A percentile compares a stretch with the other conserved stretches of the same genome.
These are phyloP conservation scores for Temnothorax curvispinosus DNA, from an alignment of 1,140 invertebrate species.

Conservation along the genomic window DNA sequence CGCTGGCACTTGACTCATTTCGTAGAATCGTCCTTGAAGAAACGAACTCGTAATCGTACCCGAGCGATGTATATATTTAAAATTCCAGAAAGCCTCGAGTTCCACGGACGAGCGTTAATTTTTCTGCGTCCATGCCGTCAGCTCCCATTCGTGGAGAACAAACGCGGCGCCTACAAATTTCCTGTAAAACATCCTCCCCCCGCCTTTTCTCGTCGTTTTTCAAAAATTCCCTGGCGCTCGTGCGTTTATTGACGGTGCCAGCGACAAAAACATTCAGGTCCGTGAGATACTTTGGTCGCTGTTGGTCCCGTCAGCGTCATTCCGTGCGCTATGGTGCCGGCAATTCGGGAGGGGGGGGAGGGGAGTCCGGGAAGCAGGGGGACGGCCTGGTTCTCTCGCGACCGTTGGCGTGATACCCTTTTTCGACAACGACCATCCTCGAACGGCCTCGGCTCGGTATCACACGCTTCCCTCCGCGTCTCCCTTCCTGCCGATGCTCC, in stretches of 20 bases:
- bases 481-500: not conserved
- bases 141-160: not conserved
- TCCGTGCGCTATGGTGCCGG: conserved; percentile 68
- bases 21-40: not conserved
- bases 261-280: conserved; percentile 47
- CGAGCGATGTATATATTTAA: not conserved
- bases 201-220: conserved; percentile 38
- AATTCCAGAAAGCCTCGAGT: not conserved
- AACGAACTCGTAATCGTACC: not conserved
- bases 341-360: not conserved
- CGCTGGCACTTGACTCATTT: not conserved
- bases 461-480: conserved; percentile 39
- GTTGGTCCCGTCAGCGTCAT: conserved; percentile 48
- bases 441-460: conserved; percentile 63
- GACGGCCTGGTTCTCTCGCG: conserved; percentile 24
- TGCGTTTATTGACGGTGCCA: conserved; percentile 30
- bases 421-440: conserved; percentile 68
- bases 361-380: not conserved
- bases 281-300: conserved; percentile 59
- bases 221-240: not conserved
- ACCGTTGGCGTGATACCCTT: conserved; percentile 71
- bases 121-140: not conserved
- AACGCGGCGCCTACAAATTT: conserved; percentile 38
- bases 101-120: conserved; percentile 10
- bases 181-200: not conserved